phyloP scores from a whole-genome alignment of 2,113 vertebrate genomes.

The Oenanthe melanoleuca region DNA sequence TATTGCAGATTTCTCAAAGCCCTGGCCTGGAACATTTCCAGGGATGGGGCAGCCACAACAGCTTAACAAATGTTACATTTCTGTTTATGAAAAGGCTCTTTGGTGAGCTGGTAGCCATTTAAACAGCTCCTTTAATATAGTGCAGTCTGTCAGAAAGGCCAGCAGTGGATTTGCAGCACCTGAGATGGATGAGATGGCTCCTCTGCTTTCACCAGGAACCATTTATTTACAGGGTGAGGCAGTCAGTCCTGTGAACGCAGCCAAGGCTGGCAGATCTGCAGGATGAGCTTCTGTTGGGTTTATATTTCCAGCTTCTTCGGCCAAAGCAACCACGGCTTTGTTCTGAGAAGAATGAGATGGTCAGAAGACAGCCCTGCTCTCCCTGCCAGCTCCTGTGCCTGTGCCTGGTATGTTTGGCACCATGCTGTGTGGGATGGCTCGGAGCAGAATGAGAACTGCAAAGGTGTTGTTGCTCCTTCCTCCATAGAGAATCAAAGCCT shows the following conservation, averaged over 20 bases:
- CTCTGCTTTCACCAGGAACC: neutral
- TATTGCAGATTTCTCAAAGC: neutral
- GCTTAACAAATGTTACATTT: neutral
- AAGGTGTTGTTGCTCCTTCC: neutral
- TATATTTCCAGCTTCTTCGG: neutral
- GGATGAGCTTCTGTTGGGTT: conserved; percentile 5
- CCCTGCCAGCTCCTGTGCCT: neutral
- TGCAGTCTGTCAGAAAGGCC: neutral
- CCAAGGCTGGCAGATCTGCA: conserved; percentile 22
- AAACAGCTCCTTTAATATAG: neutral
- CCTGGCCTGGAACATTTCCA: neutral
- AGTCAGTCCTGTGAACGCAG: neutral
- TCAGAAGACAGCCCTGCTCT: neutral
- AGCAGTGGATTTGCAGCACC: neutral
- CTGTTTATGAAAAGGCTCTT: conserved; percentile 2
- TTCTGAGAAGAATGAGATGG: neutral
- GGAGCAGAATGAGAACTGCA: neutral
- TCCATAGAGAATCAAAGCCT: neutral
- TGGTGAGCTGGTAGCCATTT: neutral
- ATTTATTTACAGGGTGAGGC: conserved; percentile 29
- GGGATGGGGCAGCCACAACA: neutral
- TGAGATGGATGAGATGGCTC: conserved; percentile 26
- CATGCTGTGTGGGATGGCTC: neutral
- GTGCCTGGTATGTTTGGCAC: neutral
- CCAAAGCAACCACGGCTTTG: neutral